Percentiles rank a stretch among this genome's conserved stretches.
These are phyloP conservation scores for Brassicogethes aeneus DNA, from an alignment of 2,888 invertebrate species.

Conservation along the genomic window DNA sequence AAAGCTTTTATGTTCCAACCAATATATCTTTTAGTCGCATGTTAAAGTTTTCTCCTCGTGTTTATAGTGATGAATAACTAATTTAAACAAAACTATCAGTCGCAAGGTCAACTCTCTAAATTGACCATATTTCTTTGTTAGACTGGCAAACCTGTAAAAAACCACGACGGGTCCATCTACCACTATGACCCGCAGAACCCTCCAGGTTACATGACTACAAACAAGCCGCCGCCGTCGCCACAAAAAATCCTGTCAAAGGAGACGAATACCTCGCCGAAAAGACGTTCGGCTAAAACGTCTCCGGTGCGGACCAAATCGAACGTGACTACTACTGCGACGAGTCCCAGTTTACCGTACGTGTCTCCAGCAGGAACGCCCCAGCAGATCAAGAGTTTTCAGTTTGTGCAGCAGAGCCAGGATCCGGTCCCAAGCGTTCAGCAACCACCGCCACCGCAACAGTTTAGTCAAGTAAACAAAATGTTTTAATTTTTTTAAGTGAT, in stretches of 20 bases:
- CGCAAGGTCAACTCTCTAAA: no score
- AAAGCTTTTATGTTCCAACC: no score
- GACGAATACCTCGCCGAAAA: constrained; percentile 24
- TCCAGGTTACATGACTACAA: constrained; percentile 30
- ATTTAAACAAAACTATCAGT: no score
- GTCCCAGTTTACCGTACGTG: background rate
- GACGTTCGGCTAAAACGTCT: constrained; percentile 15
- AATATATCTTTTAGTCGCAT: no score
- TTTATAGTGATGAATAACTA: no score
- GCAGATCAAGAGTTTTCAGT: constrained; percentile 3
- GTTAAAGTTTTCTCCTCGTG: no score
- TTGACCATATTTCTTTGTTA: constrained; percentile 30
- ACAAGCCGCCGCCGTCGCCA: constrained; percentile 23
- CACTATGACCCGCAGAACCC: constrained; percentile 67
- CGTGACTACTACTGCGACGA: background rate
- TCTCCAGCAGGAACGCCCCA: constrained; percentile 5
- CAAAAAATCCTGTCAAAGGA: constrained; percentile 20
- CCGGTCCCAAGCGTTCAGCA: constrained; percentile 4
- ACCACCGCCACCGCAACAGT: no score
- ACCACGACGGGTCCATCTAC: constrained; percentile 68
- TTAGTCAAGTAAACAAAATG: no score
- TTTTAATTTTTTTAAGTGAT: no score
- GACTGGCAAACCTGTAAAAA: constrained; percentile 67
- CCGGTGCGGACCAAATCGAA: constrained; percentile 9
- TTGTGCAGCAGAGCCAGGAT: constrained; percentile 7